Evolutionary conservation across 2,888 invertebrate genomes (phyloP), one percentile per base, ranked within the genome.

Genomic region (Xestia ashworthii): DNA sequence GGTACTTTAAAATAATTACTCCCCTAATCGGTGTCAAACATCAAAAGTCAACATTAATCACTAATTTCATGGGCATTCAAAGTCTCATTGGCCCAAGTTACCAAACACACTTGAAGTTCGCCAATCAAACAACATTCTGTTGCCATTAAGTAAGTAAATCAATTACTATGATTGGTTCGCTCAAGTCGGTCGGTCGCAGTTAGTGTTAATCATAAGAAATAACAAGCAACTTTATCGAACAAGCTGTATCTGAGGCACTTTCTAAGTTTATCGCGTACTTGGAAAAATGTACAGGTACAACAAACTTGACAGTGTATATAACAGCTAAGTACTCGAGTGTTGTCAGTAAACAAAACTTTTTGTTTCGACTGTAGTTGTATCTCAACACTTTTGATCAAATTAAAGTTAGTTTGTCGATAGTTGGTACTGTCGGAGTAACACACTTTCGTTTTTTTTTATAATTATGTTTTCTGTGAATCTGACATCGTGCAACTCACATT

Each of bases 121-220:
- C 84, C 80, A 82, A 77, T 82, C 83, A 88, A 89, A 88, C 87
- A 86, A 85, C 78, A 84, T 87, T 89, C 76, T 50, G 79, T 70
- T 81, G 73, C 80, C 84, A 88, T 84, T 88, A 87, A 74, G 82
- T 82, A 78, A 76, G 76, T 83, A 87, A 90, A 88, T 88, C 87
- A 89, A 89, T 90, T 91, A 89, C 84, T 78, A 74, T 90, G 86
- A 90, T 90, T 90, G 86, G 80, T 83, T 74, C 60, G 81, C 78
- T 74, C 50, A 74, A 72, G 46, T 44, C 44, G 44, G 83, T 83
- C 84, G 75, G 71, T 84, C 82, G 70, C 74, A 75, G 53, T 74
- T 81, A 74, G 80, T 62, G 85, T 84, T 80, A 80, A 84, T 84
- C 58, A 70, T 82, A 82, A 62, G 69, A 79, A 74, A 67, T 73